These are phyloP conservation scores for Eurytoma californica DNA, from an alignment of 2,888 invertebrate species.

Conservation along the genomic window DNA sequence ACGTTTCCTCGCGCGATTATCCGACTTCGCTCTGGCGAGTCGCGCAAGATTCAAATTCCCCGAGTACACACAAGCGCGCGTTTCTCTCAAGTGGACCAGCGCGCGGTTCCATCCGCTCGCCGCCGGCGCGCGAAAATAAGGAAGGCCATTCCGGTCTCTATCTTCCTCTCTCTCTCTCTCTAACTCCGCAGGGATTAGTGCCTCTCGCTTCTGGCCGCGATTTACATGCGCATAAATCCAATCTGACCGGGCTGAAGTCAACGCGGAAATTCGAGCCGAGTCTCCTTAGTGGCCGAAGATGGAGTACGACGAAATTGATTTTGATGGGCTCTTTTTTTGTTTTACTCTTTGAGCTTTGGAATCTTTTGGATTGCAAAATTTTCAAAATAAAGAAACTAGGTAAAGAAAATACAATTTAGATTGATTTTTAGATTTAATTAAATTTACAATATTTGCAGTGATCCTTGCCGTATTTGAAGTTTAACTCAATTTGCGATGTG, in stretches of 20 bases:
- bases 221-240: conserved; percentile 55
- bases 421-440: background rate
- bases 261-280: conserved; percentile 4
- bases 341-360: no score
- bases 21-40: no score
- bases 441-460: no score
- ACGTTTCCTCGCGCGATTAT: background rate
- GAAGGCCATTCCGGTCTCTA: background rate
- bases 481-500: no score
- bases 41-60: no score
- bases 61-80: no score
- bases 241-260: conserved; percentile 26
- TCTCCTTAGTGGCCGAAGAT: background rate
- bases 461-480: no score
- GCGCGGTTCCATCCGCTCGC: background rate
- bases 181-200: conserved; percentile 30
- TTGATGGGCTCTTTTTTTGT: no score
- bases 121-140: background rate
- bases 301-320: background rate
- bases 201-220: conserved; percentile 31
- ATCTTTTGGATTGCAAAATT: no score
- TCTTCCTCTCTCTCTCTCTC: no score
- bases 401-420: background rate
- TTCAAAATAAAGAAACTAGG: background rate
- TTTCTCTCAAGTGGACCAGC: conserved; percentile 4